Base-by-base conservation (phyloP, 2,797 vertebrate genomes). In the Oryzias dopingdopingensis region DNA sequence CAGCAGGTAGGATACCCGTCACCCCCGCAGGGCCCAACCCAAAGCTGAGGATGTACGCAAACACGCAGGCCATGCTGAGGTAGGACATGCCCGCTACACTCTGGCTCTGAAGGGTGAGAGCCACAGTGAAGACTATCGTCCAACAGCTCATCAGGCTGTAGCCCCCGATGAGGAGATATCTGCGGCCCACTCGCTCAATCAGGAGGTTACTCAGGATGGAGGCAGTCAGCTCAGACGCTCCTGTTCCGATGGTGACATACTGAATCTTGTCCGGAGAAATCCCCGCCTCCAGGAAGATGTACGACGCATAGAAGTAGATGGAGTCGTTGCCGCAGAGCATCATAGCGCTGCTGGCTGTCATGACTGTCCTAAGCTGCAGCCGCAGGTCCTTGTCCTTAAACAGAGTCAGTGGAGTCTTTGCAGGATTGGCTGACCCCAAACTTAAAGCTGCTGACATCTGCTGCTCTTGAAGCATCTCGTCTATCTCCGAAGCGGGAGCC, bases 11-110 rank as follows among this genome's bases (percentile, higher is more conserved):
- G 57, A 98, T 86, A 26, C 93, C 93, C 0, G 95, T 96, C 48
- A 98, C 94, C 17, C 95, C 94, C 0, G 95, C 96, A 55, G 95
- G 95, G 37, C 96, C 94, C 32, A 95, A 85, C 47, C 95, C 95
- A 45, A 97, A 98, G 81, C 95, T 98, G 32, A 97, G 90, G 82
- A 96, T 96, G 83, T 94, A 96, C 71, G 91, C 76, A 0, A 96
- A 98, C 59, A 97, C 79, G 17, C 95, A 96, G 23, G 62, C 80
- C 91, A 94, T 90, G 83, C 94, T 95, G 72, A 97, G 82, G 77
- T 94, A 95, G 2, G 93, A 59, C 92, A 94, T 94, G 78, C 93
- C 92, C 8, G 72, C 70, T 32, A 94, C 77, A 0, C 72, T 73
- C 4, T 10, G 85, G 57, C 80, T 82, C 90, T 94, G 92, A 40